phyloP scores from a whole-genome alignment of 2,888 invertebrate species.

The Stenichneumon culpator region DNA sequence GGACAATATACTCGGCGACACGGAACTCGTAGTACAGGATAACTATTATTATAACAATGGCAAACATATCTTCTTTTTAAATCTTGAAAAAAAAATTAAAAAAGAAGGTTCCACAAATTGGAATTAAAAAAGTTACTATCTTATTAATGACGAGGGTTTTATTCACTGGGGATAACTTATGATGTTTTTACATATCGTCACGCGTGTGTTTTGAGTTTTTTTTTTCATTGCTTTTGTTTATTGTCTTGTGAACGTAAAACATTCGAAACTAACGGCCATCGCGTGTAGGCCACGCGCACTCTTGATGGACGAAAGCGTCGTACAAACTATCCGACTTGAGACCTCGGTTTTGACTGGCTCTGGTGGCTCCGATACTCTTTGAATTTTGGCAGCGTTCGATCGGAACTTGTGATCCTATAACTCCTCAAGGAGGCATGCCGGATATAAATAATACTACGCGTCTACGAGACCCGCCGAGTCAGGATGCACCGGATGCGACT shows the following conservation, averaged over 20 bases:
- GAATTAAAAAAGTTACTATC: background rate
- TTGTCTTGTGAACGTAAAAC: constrained; percentile 18
- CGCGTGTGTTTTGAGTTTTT: constrained; percentile 3
- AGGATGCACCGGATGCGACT: constrained; percentile 26
- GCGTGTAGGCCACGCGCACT: constrained; percentile 35
- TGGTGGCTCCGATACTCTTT: constrained; percentile 48
- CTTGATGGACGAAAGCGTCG: constrained; percentile 13
- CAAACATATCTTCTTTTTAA: constrained; percentile 43
- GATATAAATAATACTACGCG: constrained; percentile 67
- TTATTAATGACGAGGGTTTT: constrained; percentile 38
- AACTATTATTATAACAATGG: constrained; percentile 54
- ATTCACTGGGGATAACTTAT: constrained; percentile 19
- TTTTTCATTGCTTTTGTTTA: background rate
- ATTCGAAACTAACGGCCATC: constrained; percentile 55
- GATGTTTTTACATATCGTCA: constrained; percentile 25
- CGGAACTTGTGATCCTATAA: constrained; percentile 63
- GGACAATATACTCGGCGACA: constrained; percentile 62
- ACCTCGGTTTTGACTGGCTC: constrained; percentile 67
- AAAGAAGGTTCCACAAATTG: background rate
- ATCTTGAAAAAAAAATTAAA: background rate
- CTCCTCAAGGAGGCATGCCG: constrained; percentile 67
- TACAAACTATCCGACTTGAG: constrained; percentile 60
- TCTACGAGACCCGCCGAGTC: constrained; percentile 20
- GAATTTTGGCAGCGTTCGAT: constrained; percentile 67
- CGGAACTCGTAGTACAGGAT: constrained; percentile 66